phyloP scores from a whole-genome alignment of 2,888 invertebrate genomes.

The Plemyria rubiginata region DNA sequence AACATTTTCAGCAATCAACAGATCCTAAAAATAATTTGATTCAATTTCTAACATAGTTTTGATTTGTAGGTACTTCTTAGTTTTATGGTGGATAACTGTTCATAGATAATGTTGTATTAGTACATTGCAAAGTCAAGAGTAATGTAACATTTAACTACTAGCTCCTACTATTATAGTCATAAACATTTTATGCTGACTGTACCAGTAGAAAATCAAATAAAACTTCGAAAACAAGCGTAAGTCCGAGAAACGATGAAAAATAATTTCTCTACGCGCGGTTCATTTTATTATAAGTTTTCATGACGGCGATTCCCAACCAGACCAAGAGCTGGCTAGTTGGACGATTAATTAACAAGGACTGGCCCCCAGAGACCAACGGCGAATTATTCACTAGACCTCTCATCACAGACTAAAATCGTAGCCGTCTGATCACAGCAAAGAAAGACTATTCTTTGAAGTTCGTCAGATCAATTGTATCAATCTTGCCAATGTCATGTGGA shows the following conservation, averaged over 20 bases:
- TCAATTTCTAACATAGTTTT: no score
- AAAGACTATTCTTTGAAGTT: not conserved
- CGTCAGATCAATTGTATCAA: no score
- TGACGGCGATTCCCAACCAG: constrained; percentile 52
- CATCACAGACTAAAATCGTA: constrained; percentile 27
- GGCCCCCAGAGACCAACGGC: constrained; percentile 57
- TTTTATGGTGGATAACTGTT: no score
- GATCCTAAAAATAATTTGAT: no score
- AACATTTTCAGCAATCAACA: no score
- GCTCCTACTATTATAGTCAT: no score
- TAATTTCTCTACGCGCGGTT: constrained; percentile 34
- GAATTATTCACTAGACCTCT: constrained; percentile 60
- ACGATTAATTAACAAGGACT: constrained; percentile 68
- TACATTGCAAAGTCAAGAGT: no score
- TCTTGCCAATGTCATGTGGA: no score
- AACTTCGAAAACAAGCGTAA: not conserved
- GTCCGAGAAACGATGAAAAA: constrained; percentile 27
- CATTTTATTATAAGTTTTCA: constrained; percentile 52
- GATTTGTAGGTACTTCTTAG: no score
- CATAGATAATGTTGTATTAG: no score
- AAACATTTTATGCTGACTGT: no score
- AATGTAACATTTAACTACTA: no score
- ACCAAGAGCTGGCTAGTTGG: constrained; percentile 57
- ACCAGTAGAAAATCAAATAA: not conserved
- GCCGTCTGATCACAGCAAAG: constrained; percentile 14